Conservation (phyloP, 37 sponge, comb jelly and placozoan species). For the Halichondria panicea region DNA sequence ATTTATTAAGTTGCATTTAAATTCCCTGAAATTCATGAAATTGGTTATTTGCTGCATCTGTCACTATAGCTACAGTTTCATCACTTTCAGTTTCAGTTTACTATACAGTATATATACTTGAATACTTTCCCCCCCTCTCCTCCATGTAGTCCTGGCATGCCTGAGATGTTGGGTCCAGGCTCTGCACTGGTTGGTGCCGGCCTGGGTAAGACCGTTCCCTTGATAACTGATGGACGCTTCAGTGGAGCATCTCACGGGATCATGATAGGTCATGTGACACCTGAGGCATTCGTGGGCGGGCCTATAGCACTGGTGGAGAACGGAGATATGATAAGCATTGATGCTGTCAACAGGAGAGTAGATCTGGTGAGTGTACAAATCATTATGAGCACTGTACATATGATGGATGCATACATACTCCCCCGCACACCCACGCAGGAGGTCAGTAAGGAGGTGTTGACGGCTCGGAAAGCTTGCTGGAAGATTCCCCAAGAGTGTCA, state of each 20-base stretch:
- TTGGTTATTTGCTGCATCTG: no score
- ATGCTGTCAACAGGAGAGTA: slow-evolving; percentile 16
- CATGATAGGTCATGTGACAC: slow-evolving; percentile 69
- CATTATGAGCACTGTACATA: no score
- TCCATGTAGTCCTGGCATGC: slow-evolving; percentile 82
- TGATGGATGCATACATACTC: no score
- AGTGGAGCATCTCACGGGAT: slow-evolving; percentile 82
- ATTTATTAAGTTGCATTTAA: no score
- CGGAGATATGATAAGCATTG: slow-evolving; percentile 50
- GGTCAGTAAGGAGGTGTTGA: slow-evolving; percentile 27
- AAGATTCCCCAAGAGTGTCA: slow-evolving; percentile 3
- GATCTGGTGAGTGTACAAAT: slow-evolving; percentile 44
- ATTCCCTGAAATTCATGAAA: no score
- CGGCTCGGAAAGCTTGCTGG: slow-evolving; percentile 6
- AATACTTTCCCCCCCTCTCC: no score
- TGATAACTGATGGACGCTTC: slow-evolving; percentile 78
- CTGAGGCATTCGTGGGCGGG: slow-evolving; percentile 59
- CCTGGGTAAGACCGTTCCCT: slow-evolving; percentile 55
- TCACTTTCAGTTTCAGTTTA: no score
- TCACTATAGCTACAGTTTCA: no score
- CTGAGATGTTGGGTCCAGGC: slow-evolving; percentile 80
- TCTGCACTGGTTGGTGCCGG: slow-evolving; percentile 79
- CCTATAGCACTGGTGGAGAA: slow-evolving; percentile 49
- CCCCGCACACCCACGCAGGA: no score
- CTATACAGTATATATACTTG: no score